Percentiles rank a stretch among this genome's conserved stretches.
phyloP scores from a whole-genome alignment of 1,140 invertebrate species.

The Polyergus mexicanus region DNA sequence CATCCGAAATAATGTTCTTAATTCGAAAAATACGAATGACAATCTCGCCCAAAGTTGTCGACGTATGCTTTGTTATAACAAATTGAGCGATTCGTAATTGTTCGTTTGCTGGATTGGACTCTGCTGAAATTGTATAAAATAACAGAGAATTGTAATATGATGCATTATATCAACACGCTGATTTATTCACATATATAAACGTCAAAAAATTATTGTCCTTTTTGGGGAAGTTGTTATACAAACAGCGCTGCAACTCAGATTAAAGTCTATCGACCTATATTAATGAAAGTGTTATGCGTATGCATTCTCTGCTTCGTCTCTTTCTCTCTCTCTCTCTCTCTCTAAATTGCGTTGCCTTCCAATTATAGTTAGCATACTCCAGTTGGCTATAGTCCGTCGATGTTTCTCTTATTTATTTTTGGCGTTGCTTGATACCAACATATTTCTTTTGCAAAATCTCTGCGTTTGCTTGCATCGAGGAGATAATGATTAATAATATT shows the following conservation, averaged over 20 bases:
- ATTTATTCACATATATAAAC: neutral
- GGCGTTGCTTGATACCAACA: neutral
- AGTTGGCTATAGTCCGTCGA: neutral
- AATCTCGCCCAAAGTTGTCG: neutral
- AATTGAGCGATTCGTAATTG: neutral
- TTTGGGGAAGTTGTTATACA: neutral
- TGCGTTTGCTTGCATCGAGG: neutral
- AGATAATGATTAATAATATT: neutral
- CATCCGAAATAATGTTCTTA: slow-evolving; percentile 1
- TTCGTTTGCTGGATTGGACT: neutral
- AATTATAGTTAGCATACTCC: slow-evolving; percentile 33
- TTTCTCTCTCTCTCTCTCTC: too few species aligned
- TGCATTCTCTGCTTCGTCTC: neutral
- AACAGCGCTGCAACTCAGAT: neutral
- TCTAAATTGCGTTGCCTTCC: neutral
- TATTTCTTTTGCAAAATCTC: neutral
- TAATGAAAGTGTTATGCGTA: neutral
- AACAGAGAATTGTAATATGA: neutral
- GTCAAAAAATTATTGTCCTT: neutral
- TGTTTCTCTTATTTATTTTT: neutral
- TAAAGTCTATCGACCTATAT: neutral
- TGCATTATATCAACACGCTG: neutral
- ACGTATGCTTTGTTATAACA: neutral
- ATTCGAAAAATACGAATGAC: neutral
- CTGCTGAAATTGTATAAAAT: neutral